phyloP scores from a whole-genome alignment of 2,797 vertebrate species.

The Arnoldichthys spilopterus region DNA sequence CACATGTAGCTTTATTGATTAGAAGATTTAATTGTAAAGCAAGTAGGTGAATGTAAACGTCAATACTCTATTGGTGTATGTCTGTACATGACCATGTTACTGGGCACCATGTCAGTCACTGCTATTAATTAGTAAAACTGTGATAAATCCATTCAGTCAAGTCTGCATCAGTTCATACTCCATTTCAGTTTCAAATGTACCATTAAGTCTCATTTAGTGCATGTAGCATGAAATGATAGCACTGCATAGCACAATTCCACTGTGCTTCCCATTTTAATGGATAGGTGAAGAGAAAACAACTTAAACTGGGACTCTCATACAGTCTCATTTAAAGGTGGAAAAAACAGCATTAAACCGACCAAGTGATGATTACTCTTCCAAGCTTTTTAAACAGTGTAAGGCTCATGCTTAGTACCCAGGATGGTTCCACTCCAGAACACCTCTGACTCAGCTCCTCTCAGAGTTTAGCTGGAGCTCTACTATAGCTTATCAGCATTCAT shows the following conservation, averaged over 20 bases:
- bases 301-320: slow-evolving; percentile 10
- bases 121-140: slow-evolving; percentile 43
- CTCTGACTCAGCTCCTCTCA: slow-evolving; percentile 4
- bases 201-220: slow-evolving; percentile 31
- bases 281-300: slow-evolving; percentile 27
- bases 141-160: slow-evolving; percentile 49
- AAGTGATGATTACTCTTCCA: neutral
- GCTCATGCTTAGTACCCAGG: neutral
- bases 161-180: slow-evolving; percentile 29
- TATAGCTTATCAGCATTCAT: slow-evolving; percentile 18
- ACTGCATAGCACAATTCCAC: slow-evolving; percentile 11
- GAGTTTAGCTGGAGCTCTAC: slow-evolving; percentile 9
- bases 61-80: neutral
- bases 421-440: neutral
- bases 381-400: slow-evolving; percentile 2
- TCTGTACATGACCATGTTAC: slow-evolving; percentile 7
- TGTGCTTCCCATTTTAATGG: slow-evolving; percentile 43
- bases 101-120: slow-evolving; percentile 29
- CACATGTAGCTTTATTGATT: neutral
- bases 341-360: slow-evolving; percentile 5
- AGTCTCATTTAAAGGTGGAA: neutral
- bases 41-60: no score
- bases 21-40: neutral
- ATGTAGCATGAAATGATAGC: neutral
- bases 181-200: slow-evolving; percentile 10